Conservation (phyloP, 2,797 vertebrate genomes). For the Menidia menidia region DNA sequence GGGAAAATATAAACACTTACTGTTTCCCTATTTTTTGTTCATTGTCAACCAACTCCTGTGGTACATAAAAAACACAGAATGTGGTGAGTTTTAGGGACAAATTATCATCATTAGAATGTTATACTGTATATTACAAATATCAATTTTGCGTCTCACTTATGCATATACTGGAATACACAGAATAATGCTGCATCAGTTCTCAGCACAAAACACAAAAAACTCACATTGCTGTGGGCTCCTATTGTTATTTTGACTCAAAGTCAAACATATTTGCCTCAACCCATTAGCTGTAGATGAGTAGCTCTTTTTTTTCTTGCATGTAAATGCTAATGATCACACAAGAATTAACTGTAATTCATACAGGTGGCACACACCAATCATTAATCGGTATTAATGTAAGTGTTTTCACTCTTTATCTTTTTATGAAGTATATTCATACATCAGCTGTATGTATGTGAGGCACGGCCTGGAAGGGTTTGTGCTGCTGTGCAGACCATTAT, state of each 20-base stretch:
- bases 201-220: constrained; percentile 14
- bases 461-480: constrained; percentile 3
- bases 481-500: constrained; percentile 23
- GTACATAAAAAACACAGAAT: constrained; percentile 4
- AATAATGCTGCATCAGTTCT: constrained; percentile 2
- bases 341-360: constrained; percentile 39
- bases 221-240: constrained; percentile 13
- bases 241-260: constrained; percentile 24
- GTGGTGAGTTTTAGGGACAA: not conserved
- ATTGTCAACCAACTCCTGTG: not conserved
- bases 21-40: too few species aligned
- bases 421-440: constrained; percentile 3
- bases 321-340: constrained; percentile 10
- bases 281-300: constrained; percentile 25
- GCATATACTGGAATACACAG: not conserved
- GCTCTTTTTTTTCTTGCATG: constrained; percentile 4
- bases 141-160: constrained; percentile 14
- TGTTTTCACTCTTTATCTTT: not conserved
- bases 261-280: constrained; percentile 34
- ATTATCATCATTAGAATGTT: constrained; percentile 12
- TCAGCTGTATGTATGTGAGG: constrained; percentile 1
- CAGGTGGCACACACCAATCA: constrained; percentile 3
- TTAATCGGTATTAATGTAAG: not conserved
- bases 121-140: constrained; percentile 5
- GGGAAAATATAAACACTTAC: not conserved